These are phyloP conservation scores for Paralvinella palmiformis DNA, from an alignment of 1,140 invertebrate genomes.

Conservation along the genomic window DNA sequence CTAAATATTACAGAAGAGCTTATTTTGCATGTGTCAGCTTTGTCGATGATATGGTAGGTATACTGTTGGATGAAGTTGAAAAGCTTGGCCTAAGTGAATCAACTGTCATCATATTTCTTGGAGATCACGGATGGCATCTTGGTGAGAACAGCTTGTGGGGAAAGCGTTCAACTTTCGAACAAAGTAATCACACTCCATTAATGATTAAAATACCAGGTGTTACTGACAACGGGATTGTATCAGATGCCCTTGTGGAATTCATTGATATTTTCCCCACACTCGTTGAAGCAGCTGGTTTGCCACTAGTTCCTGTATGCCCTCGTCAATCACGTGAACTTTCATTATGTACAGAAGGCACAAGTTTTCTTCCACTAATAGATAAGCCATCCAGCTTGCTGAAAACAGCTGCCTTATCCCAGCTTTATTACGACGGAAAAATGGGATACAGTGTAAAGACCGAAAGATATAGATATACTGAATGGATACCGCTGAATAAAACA, in stretches of 20 bases:
- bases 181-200: neutral
- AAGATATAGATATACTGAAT: too few relatives aligned
- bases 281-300: slow-evolving; percentile 58
- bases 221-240: neutral
- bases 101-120: too few relatives aligned
- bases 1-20: too few relatives aligned
- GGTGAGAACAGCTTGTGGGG: too few relatives aligned
- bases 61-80: too few relatives aligned
- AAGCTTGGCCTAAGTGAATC: too few relatives aligned
- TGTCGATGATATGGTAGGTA: too few relatives aligned
- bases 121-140: too few relatives aligned
- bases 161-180: neutral
- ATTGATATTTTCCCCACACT: too few relatives aligned
- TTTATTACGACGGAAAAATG: slow-evolving; percentile 80
- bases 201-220: neutral
- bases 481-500: too few relatives aligned
- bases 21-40: too few relatives aligned
- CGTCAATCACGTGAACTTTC: slow-evolving; percentile 37
- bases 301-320: slow-evolving; percentile 55
- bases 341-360: slow-evolving; percentile 68
- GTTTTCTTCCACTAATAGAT: slow-evolving; percentile 49
- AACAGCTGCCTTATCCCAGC: slow-evolving; percentile 66
- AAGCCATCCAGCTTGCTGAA: slow-evolving; percentile 19
- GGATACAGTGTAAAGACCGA: too few relatives aligned
- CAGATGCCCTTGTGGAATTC: slow-evolving; percentile 59